These are phyloP conservation scores for Cepaea hortensis DNA, from an alignment of 2,888 invertebrate species.

Conservation along the genomic window DNA sequence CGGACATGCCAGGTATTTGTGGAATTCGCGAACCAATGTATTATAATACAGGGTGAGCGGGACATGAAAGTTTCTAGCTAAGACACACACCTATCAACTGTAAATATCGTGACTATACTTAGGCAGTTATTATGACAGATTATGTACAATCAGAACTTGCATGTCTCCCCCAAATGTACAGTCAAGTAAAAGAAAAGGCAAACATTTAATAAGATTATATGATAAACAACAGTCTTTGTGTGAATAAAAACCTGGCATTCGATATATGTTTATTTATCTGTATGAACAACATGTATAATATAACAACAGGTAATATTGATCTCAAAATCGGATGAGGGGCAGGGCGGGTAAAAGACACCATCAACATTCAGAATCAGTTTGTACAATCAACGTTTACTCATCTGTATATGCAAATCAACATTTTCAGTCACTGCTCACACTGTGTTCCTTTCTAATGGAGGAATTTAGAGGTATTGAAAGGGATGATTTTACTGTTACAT, in stretches of 20 bases:
- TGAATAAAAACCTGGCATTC: background rate
- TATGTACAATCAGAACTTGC: too few species aligned
- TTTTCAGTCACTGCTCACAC: too few species aligned
- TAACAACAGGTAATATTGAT: background rate
- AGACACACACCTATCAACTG: conserved; percentile 27
- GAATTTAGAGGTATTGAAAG: too few species aligned
- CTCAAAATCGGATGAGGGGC: too few species aligned
- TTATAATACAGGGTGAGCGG: conserved; percentile 27
- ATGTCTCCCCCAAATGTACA: too few species aligned
- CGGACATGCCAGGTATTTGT: background rate
- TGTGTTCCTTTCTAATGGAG: too few species aligned
- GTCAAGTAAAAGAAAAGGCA: conserved; percentile 4
- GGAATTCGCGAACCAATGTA: background rate
- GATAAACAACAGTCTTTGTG: conserved; percentile 13
- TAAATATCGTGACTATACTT: background rate
- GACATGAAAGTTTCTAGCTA: conserved; percentile 35
- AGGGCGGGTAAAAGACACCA: too few species aligned
- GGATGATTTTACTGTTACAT: too few species aligned
- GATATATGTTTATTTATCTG: background rate
- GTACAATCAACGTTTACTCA: background rate
- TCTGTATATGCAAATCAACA: too few species aligned
- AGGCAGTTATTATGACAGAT: too few species aligned
- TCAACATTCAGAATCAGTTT: background rate
- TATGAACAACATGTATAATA: background rate
- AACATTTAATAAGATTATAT: conserved; percentile 5